Evolutionary conservation across 2,888 invertebrate species (phyloP), one percentile per base, ranked within the genome.

Genomic region (Ophraella communa): DNA sequence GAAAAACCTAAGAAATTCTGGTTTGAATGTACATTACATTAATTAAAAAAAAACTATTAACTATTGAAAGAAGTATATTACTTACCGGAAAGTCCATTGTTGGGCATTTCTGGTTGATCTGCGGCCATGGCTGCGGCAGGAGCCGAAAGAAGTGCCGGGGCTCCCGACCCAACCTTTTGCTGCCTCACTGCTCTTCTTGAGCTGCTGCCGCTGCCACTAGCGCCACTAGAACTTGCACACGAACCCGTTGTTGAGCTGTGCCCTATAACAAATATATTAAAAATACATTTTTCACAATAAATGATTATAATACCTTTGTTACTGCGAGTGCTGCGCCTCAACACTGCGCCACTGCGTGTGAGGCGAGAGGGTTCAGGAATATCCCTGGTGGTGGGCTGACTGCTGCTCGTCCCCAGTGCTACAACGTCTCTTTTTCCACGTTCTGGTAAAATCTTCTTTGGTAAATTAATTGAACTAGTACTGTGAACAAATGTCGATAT

Each of bases 181-280:
- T 84, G 75, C 79, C 81, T 74, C 77, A 80, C 77, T 73, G 81
- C 78, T 33, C 80, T 74, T 77, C 80, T 73, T 68, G 76, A 78
- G 77, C 79, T 77, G 77, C 78, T 78, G 82, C 80, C 75, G 81
- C 79, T 85, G 74, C 84, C 79, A 71, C 64, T 60, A 52, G 60
- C 62, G 20, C 82, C 78, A 84, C 83, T 81, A 66, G 82, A 81
- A 78, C 88, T 88, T 77, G 88, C 88, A 83, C 88, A 88, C 83
- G 88, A 89, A 87, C 88, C 88, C 87, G 87, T 90, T 85, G 77
- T 80, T 80, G 79, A 76, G 78, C 78, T 79, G 79, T 81, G 81
- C 78, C 80, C 81, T 81, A 64, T 14, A 72, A 56, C 24, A 54
- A 58, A 33, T 5, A 14, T 17, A 49, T 24, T 21, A 14, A 24